phyloP scores from a whole-genome alignment of 2,113 vertebrate species.

The Perca schrenkii region DNA sequence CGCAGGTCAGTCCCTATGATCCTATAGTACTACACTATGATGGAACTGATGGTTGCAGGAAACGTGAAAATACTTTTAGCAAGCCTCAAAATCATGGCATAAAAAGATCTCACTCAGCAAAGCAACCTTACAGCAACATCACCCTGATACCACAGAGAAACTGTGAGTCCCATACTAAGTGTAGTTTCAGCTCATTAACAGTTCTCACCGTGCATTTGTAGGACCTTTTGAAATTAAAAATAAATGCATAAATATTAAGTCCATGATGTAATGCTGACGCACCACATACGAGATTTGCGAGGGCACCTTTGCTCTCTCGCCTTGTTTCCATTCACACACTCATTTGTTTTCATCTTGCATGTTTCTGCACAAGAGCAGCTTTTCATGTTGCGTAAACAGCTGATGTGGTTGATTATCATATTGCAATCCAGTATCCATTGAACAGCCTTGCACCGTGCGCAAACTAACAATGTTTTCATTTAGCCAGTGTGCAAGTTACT shows the following conservation, averaged over 20 bases:
- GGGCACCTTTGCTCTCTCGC: slow-evolving; percentile 6
- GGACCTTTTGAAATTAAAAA: neutral
- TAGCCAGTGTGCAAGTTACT: slow-evolving; percentile 14
- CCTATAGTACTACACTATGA: neutral
- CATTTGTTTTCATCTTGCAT: slow-evolving; percentile 14
- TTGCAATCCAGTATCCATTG: neutral
- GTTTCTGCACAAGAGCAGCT: neutral
- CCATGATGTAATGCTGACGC: slow-evolving; percentile 24
- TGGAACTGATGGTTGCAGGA: neutral
- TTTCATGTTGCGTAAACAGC: neutral
- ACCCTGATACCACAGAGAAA: neutral
- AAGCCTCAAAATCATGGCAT: neutral
- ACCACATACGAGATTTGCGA: neutral
- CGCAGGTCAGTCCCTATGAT: slow-evolving; percentile 23
- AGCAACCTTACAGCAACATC: neutral
- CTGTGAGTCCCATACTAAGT: neutral
- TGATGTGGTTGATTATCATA: neutral
- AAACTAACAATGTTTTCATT: slow-evolving; percentile 19
- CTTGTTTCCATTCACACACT: neutral
- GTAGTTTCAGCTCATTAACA: neutral
- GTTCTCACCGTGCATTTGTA: too few relatives aligned
- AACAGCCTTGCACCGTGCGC: neutral
- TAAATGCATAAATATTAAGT: slow-evolving; percentile 9
- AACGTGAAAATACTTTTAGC: neutral
- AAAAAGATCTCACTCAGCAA: neutral